Evolutionary conservation across 1,140 invertebrate species (phyloP).

Genomic region (Pteromalus puparum): DNA sequence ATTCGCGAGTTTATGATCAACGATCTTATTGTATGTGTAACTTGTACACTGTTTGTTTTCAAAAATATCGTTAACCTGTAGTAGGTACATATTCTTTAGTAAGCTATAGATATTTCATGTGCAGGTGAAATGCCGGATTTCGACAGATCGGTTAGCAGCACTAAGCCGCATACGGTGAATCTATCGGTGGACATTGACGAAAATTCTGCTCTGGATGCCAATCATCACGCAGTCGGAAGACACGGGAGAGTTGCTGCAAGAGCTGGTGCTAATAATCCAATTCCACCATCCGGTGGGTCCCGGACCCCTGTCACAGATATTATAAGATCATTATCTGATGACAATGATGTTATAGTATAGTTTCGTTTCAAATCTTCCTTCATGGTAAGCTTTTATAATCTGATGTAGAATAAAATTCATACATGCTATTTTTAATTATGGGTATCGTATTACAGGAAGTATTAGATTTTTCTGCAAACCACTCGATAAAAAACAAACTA

Average conservation of each 20-base stretch:
- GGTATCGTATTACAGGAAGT: slow-evolving; percentile 22
- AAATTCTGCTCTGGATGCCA: slow-evolving; percentile 55
- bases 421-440: neutral
- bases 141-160: slow-evolving; percentile 68
- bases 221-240: neutral
- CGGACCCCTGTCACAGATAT: neutral
- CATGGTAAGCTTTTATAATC: neutral
- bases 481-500: slow-evolving; percentile 33
- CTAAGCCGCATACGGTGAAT: slow-evolving; percentile 64
- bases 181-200: slow-evolving; percentile 63
- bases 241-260: slow-evolving; percentile 1
- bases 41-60: neutral
- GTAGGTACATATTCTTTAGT: neutral
- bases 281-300: neutral
- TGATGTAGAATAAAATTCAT: neutral
- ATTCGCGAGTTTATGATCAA: neutral
- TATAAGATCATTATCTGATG: neutral
- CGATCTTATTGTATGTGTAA: too few species aligned
- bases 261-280: slow-evolving; percentile 30
- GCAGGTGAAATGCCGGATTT: slow-evolving; percentile 66
- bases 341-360: slow-evolving; percentile 48
- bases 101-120: slow-evolving; percentile 39
- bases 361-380: slow-evolving; percentile 34
- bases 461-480: slow-evolving; percentile 23
- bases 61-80: neutral